phyloP scores from a whole-genome alignment of 2,888 invertebrate species.

The Drosophila lacicola region DNA sequence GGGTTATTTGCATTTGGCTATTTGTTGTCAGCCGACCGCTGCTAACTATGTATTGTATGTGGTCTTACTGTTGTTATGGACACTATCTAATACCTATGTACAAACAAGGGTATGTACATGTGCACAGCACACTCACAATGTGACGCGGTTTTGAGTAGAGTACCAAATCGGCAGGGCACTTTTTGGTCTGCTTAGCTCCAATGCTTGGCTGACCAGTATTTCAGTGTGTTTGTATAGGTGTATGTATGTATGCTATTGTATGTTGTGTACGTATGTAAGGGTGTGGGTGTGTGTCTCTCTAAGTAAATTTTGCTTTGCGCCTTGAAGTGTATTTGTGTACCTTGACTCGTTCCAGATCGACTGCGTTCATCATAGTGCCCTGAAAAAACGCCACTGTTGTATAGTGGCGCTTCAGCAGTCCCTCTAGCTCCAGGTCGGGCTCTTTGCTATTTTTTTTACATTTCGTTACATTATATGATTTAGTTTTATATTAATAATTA shows the following conservation, averaged over 20 bases:
- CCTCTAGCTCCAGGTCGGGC: constrained; percentile 99
- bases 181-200: constrained; percentile 5
- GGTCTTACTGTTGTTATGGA: background rate
- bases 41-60: constrained; percentile 19
- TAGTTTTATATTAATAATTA: constrained; percentile 38
- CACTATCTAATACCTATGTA: constrained; percentile 16
- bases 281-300: constrained; percentile 29
- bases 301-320: constrained; percentile 22
- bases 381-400: constrained; percentile 99
- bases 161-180: background rate
- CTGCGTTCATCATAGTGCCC: constrained; percentile 99
- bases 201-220: constrained; percentile 29
- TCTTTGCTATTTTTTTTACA: constrained; percentile 92
- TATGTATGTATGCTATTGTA: constrained; percentile 40
- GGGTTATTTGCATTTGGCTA: constrained; percentile 25
- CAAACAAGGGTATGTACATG: constrained; percentile 12
- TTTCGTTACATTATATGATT: constrained; percentile 48
- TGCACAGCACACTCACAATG: constrained; percentile 33
- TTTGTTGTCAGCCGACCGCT: constrained; percentile 26
- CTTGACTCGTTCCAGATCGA: constrained; percentile 99
- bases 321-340: constrained; percentile 87
- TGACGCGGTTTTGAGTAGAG: constrained; percentile 20
- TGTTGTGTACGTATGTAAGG: constrained; percentile 18
- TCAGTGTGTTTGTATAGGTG: constrained; percentile 48
- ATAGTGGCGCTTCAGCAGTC: constrained; percentile 99